These are phyloP conservation scores for Microctonus brassicae DNA, from an alignment of 2,888 invertebrate genomes.

Conservation along the genomic window DNA sequence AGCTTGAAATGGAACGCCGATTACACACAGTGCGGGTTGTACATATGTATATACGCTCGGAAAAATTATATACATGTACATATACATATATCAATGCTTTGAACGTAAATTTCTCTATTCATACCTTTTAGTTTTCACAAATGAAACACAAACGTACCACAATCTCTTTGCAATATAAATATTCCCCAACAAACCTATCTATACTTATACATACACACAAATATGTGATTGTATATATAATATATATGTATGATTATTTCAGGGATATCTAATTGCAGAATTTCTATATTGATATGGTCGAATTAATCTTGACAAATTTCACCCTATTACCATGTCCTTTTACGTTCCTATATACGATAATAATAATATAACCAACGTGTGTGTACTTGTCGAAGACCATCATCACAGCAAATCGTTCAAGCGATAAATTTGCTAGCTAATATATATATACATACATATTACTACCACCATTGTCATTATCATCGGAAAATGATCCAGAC, in stretches of 20 bases:
- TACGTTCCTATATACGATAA: too few species aligned
- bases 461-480: not conserved
- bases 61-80: not conserved
- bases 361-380: not conserved
- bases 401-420: not conserved
- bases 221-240: not conserved
- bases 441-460: not conserved
- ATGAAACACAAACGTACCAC: conserved; percentile 12
- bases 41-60: not conserved
- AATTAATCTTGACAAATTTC: not conserved
- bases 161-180: not conserved
- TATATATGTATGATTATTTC: not conserved
- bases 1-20: conserved; percentile 29
- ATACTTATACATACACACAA: not conserved
- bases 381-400: not conserved
- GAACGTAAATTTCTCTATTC: conserved; percentile 34
- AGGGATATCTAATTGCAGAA: not conserved
- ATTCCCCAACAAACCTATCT: not conserved
- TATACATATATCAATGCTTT: not conserved
- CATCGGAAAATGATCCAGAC: conserved; percentile 12
- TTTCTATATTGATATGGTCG: not conserved
- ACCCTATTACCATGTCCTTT: not conserved
- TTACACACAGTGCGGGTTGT: not conserved
- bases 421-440: conserved; percentile 6
- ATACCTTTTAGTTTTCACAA: conserved; percentile 22